Conservation (phyloP, 1,140 invertebrate species). For the Spodoptera litura region DNA sequence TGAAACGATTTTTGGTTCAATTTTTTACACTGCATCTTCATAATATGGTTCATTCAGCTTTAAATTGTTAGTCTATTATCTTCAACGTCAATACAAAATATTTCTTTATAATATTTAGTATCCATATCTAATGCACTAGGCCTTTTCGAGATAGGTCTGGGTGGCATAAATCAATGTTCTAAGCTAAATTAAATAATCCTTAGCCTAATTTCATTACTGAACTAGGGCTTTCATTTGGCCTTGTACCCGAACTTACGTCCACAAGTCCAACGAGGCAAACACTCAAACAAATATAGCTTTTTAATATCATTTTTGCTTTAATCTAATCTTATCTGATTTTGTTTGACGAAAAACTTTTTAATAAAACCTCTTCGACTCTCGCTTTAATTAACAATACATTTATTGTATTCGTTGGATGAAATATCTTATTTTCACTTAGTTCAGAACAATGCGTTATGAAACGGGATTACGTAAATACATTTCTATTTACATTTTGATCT, state of each 20-base stretch:
- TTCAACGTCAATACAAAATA: too few relatives aligned
- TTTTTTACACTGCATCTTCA: neutral
- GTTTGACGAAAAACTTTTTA: neutral
- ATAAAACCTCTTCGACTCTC: neutral
- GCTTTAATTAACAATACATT: neutral
- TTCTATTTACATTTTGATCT: slow-evolving; percentile 18
- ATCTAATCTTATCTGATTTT: neutral
- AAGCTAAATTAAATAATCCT: too few relatives aligned
- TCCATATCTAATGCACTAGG: too few relatives aligned
- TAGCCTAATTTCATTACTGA: too few relatives aligned
- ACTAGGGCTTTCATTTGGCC: too few relatives aligned
- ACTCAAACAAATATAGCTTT: too few relatives aligned
- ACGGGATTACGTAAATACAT: neutral
- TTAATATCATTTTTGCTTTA: too few relatives aligned
- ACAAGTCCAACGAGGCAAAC: too few relatives aligned
- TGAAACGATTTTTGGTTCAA: neutral
- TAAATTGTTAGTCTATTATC: neutral
- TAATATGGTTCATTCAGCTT: neutral
- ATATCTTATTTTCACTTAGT: neutral
- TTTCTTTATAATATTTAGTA: too few relatives aligned
- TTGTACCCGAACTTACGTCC: too few relatives aligned
- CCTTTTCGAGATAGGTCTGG: too few relatives aligned
- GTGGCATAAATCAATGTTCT: too few relatives aligned
- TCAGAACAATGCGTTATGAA: slow-evolving; percentile 7
- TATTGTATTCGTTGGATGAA: neutral